phyloP scores from a whole-genome alignment of 2,888 invertebrate species.

The Geophilus truncorum region DNA sequence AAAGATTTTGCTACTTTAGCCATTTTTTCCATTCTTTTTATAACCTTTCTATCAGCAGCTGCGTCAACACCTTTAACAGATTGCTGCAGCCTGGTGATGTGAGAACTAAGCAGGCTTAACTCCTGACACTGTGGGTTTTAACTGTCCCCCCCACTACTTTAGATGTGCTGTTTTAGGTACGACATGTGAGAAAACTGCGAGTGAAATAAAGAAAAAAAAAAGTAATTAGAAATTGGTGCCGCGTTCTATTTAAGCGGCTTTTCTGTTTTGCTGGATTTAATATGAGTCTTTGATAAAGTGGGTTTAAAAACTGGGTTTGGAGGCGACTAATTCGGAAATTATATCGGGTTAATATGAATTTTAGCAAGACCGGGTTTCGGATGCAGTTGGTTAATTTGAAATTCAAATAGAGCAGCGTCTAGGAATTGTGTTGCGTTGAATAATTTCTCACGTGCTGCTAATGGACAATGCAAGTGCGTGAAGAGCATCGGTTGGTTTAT shows the following conservation, averaged over 20 bases:
- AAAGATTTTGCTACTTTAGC: not conserved
- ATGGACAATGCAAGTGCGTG: not conserved
- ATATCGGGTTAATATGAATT: not conserved
- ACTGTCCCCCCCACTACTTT: not conserved
- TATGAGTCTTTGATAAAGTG: not conserved
- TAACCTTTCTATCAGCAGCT: slow-evolving; percentile 16
- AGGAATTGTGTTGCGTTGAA: not conserved
- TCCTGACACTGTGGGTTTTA: not conserved
- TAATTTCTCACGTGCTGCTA: not conserved
- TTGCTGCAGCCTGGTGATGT: slow-evolving; percentile 11
- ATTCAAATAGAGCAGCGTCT: not conserved
- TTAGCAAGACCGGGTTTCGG: not conserved
- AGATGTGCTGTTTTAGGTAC: not conserved
- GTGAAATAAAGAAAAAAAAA: not conserved
- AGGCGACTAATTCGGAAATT: not conserved
- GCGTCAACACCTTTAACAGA: slow-evolving; percentile 16
- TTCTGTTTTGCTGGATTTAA: not conserved
- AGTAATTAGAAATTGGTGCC: not conserved
- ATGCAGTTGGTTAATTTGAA: not conserved
- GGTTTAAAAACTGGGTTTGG: not conserved
- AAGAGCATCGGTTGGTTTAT: not conserved
- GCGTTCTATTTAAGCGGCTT: not conserved
- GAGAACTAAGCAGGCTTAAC: slow-evolving; percentile 16
- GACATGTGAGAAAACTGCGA: not conserved
- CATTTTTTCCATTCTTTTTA: not conserved